Conservation (phyloP, 2,797 vertebrate genomes). For the Rhynchotus rufescens region DNA sequence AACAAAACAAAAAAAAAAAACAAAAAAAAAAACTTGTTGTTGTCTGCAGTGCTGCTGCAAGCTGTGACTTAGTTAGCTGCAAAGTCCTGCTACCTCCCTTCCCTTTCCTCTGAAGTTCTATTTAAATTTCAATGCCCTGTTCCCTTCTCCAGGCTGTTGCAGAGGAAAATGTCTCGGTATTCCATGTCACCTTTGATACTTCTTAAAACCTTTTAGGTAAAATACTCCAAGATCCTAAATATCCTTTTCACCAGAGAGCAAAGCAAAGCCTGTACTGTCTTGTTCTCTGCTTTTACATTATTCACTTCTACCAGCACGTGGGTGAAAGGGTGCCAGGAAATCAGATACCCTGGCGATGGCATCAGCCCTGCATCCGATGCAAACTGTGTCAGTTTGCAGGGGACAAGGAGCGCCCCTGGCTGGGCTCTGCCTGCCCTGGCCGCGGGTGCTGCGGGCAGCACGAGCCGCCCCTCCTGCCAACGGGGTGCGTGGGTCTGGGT, state of each 20-base stretch:
- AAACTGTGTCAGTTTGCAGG: too few species aligned
- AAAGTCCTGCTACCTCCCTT: background rate
- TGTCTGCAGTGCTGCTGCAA: slow-evolving; percentile 46
- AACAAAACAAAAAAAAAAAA: too few species aligned
- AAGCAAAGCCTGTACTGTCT: background rate
- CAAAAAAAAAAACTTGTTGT: too few species aligned
- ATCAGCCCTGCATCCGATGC: too few species aligned
- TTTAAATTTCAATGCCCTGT: background rate
- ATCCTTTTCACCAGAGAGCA: background rate
- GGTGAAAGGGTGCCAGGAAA: rapidly evolving
- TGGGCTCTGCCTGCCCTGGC: too few species aligned
- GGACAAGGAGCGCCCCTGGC: too few species aligned
- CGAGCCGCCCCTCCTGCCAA: too few species aligned
- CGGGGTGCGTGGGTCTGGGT: too few species aligned
- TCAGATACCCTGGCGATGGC: background rate
- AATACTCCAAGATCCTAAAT: background rate
- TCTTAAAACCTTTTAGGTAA: background rate
- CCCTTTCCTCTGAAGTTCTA: background rate
- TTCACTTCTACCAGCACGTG: rapidly evolving
- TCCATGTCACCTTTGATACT: rapidly evolving
- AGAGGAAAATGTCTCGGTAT: background rate
- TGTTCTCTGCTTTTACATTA: background rate
- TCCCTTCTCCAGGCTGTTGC: background rate
- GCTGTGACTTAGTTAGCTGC: background rate
- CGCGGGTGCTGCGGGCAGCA: too few species aligned